Conservation (phyloP, 2,888 invertebrate species). For the Neoaliturus tenellus region DNA sequence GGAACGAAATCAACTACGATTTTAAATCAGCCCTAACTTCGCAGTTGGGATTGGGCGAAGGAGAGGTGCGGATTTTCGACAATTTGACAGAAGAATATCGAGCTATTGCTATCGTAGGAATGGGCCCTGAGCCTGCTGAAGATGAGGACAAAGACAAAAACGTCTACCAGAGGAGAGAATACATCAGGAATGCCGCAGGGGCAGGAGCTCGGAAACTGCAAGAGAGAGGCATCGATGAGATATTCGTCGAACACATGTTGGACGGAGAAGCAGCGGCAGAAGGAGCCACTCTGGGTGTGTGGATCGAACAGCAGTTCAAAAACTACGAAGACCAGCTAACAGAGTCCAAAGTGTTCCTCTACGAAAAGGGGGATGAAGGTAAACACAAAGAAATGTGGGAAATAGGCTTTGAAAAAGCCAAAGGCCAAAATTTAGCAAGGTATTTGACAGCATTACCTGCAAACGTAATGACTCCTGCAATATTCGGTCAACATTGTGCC, state of each 20-base stretch:
- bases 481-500: slow-evolving; percentile 76
- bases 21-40: slow-evolving; percentile 6
- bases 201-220: slow-evolving; percentile 75
- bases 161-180: slow-evolving; percentile 1
- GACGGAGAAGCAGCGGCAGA: slow-evolving; percentile 81
- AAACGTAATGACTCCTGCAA: slow-evolving; percentile 86
- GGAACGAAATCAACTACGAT: slow-evolving; percentile 17
- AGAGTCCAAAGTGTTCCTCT: slow-evolving; percentile 36
- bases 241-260: slow-evolving; percentile 78
- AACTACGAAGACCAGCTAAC: slow-evolving; percentile 60
- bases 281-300: slow-evolving; percentile 76
- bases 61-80: slow-evolving; percentile 47
- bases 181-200: slow-evolving; percentile 65
- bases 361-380: slow-evolving; percentile 48
- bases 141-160: slow-evolving; percentile 37
- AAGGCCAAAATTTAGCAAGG: slow-evolving; percentile 87
- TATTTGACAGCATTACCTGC: slow-evolving; percentile 88
- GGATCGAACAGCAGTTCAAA: slow-evolving; percentile 79
- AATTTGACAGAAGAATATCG: slow-evolving; percentile 31
- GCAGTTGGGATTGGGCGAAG: slow-evolving; percentile 16
- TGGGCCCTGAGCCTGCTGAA: slow-evolving; percentile 48
- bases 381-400: slow-evolving; percentile 74
- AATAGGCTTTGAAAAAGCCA: slow-evolving; percentile 82
- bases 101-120: slow-evolving; percentile 38
- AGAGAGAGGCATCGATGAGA: slow-evolving; percentile 74